These are phyloP conservation scores for Eulithis prunata DNA, from an alignment of 2,888 invertebrate genomes.

Conservation along the genomic window DNA sequence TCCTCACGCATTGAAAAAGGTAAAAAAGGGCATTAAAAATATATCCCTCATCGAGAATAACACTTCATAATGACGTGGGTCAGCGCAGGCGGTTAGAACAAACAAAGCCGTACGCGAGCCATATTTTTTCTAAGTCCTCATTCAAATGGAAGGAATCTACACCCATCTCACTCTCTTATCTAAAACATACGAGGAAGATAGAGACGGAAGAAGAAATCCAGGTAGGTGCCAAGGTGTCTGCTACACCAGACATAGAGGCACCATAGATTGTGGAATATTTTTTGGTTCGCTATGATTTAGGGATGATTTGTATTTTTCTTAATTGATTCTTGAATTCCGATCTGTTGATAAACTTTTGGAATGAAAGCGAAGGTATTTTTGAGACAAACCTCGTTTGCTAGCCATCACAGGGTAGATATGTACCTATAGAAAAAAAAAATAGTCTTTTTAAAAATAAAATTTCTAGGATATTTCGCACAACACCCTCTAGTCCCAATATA, in stretches of 20 bases:
- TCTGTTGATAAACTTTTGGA: slow-evolving; percentile 16
- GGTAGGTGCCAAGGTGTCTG: slow-evolving; percentile 81
- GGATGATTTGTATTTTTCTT: slow-evolving; percentile 34
- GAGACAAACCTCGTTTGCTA: background rate
- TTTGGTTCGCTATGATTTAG: slow-evolving; percentile 49
- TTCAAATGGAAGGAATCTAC: slow-evolving; percentile 52
- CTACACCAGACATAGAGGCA: slow-evolving; percentile 75
- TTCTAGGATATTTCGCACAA: no score
- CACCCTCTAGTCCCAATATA: no score
- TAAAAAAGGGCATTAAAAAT: slow-evolving; percentile 73
- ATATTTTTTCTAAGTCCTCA: slow-evolving; percentile 55
- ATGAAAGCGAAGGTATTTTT: slow-evolving; percentile 12
- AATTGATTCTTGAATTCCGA: slow-evolving; percentile 42
- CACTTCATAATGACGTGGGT: slow-evolving; percentile 82
- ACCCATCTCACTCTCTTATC: slow-evolving; percentile 40
- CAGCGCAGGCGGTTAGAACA: slow-evolving; percentile 81
- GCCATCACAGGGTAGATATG: no score
- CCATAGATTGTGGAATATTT: slow-evolving; percentile 62
- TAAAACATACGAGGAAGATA: slow-evolving; percentile 36
- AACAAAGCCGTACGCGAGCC: slow-evolving; percentile 60
- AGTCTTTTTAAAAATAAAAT: no score
- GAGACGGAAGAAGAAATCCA: slow-evolving; percentile 65
- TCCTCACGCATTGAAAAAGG: slow-evolving; percentile 73
- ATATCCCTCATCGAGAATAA: slow-evolving; percentile 80
- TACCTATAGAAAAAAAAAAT: no score